Evolutionary conservation across 2,113 vertebrate genomes (phyloP), one percentile per base, ranked within the genome.

Genomic region (Dunckerocampus dactyliophorus): DNA sequence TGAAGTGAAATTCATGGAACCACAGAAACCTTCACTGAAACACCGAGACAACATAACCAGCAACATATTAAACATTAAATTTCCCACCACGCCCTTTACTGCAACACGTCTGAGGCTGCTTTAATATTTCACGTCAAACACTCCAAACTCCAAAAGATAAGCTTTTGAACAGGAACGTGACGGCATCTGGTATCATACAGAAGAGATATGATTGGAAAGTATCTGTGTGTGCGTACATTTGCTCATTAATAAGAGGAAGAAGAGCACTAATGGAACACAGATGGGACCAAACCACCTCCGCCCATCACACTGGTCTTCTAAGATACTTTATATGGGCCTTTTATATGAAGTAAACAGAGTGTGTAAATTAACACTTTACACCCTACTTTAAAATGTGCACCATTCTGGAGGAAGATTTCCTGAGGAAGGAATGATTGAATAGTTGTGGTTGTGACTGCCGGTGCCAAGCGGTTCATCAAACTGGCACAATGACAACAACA

Each of bases 391-490:
- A 71, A 20, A 71, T 72, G 21, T 22, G 22, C 34, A 20, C 50
- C 57, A 54, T 63, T 65, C 42, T 72, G 47, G 52, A 72, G 53
- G 47, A 43, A 53, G 43, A 81, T 75, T 84, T 81, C 65, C 76
- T 61, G 67, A 69, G 64, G 63, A 75, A 76, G 71, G 67, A 76
- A 48, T 58, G 72, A 69, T 69, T 55, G 48, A 65, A 59, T 53
- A 22, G 48, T 0, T 50, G 66, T 56, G 75, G 72, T 43, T 47
- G 12, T 21, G 34, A 66, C 3, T 69, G 56, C 59, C 80, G 78
- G 80, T 74, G 74, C 76, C 74, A 62, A 47, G 28, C 45, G 63
- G 67, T 67, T 61, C 62, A 69, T 67, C 47, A 21, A 45, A 55
- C 54, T 42, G 54, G 54, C 54, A 43, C 37, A 21, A 28, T 17